Base-by-base conservation (phyloP, 2,113 vertebrate genomes). In the Empidonax traillii region DNA sequence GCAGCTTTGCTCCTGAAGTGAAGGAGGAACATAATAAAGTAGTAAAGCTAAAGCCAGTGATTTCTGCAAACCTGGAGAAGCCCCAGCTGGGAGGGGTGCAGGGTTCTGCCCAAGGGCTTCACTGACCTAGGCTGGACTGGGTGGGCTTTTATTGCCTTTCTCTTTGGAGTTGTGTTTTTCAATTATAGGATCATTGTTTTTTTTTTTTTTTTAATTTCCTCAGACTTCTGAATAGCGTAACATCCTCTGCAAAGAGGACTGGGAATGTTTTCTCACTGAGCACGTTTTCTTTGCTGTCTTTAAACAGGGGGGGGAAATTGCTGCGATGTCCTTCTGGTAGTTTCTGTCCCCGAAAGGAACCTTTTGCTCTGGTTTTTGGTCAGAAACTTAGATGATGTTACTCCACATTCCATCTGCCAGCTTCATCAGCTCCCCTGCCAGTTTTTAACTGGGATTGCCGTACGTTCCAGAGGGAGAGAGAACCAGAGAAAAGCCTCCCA, bases 171-270 rank as follows among this genome's bases (percentile, higher is more conserved):
- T 37, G 15, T 25, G 4, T 1, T 87, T 79, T 68, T 35, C 8
- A 63, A 43, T 41, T 43, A 27, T 18, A 43, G 5, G 6, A 44
- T 18, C 1, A 0, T 8, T 59, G 10, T 0, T 24, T 6, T 10
- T 17, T 52, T 52, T 30, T 46, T 19, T 35, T 35, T 35, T 35
- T n/a, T n/a, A n/a, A 35, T 35, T 35, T 35, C 35, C 35, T 55
- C 52, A 35, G 24, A 4, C 2, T 49, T 80, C 23, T 43, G 15
- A 67, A 33, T 2, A 28, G 24, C 0, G 0, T 9, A n/a, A 25
- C 22, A 63, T 4, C 23, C 62, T 53, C 30, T 39, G 47, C 44
- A 47, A 22, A n/a, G 11, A 22, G 16, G 25, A 16, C 12, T 31
- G 23, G 19, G 28, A 47, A 47, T 23, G 24, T 51, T 14, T 51